phyloP scores from a whole-genome alignment of 2,797 vertebrate species.

The Phrynocephalus vlangalii region DNA sequence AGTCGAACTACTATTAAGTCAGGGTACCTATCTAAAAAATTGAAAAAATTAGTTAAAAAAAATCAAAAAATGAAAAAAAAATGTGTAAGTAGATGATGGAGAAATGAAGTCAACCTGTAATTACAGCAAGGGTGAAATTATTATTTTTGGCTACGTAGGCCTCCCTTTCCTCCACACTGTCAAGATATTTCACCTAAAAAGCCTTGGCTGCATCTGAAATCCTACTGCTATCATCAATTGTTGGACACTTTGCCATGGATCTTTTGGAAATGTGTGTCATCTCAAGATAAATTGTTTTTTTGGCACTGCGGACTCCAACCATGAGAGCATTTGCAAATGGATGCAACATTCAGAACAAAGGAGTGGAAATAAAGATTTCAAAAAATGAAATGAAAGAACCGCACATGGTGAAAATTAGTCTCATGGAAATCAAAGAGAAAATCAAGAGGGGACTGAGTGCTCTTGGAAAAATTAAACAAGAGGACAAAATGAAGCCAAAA shows the following conservation, averaged over 20 bases:
- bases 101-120: not conserved
- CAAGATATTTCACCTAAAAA: not conserved
- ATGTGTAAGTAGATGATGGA: not conserved
- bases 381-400: not conserved
- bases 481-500: not conserved
- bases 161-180: not conserved
- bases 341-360: not conserved
- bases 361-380: not conserved
- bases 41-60: too few species aligned
- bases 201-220: not conserved
- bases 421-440: conserved; percentile 4
- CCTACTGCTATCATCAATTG: not conserved
- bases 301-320: not conserved
- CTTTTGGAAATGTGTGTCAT: not conserved
- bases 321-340: not conserved
- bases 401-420: not conserved
- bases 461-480: not conserved
- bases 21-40: too few species aligned
- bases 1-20: too few species aligned
- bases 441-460: conserved; percentile 3
- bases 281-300: not conserved
- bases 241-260: not conserved
- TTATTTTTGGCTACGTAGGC: not conserved
- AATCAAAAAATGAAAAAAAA: too few species aligned
- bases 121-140: not conserved